A percentile compares a stretch with the other conserved stretches of the same genome.
These are phyloP conservation scores for Anabacerthia variegaticeps DNA, from an alignment of 2,797 vertebrate species.

Conservation along the genomic window DNA sequence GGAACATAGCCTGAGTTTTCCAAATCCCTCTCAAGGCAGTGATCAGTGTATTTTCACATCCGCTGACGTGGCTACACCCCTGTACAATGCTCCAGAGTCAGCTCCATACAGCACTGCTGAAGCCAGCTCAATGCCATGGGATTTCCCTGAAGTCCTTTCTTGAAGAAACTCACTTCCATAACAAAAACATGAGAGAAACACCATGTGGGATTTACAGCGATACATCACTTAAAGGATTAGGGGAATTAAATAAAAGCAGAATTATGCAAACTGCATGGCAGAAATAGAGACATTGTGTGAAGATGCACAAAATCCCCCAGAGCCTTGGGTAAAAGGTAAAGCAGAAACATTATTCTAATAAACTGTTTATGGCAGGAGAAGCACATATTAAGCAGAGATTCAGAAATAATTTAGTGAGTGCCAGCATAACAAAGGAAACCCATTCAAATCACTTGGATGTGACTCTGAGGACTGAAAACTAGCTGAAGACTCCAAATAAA, in stretches of 20 bases:
- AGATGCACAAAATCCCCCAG: background rate
- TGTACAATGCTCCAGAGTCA: background rate
- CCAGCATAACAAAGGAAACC: background rate
- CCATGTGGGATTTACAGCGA: background rate
- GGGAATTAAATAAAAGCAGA: constrained; percentile 7
- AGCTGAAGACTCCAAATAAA: background rate
- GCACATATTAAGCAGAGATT: background rate
- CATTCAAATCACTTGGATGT: background rate
- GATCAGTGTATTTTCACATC: accelerated
- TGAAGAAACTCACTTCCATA: background rate
- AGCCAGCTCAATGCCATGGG: background rate
- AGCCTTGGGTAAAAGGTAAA: background rate
- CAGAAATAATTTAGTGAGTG: background rate
- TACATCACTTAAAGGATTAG: background rate
- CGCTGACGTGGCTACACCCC: accelerated
- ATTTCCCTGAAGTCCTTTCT: background rate
- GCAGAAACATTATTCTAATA: background rate
- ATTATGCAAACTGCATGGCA: background rate
- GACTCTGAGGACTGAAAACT: background rate
- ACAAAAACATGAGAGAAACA: background rate
- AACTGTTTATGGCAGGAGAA: background rate
- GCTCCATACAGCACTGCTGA: background rate
- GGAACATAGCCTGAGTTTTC: background rate
- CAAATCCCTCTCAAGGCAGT: background rate
- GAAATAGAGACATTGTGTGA: background rate